Evolutionary conservation across 2,888 invertebrate genomes (phyloP).

Genomic region (Phanerotoma sp.): DNA sequence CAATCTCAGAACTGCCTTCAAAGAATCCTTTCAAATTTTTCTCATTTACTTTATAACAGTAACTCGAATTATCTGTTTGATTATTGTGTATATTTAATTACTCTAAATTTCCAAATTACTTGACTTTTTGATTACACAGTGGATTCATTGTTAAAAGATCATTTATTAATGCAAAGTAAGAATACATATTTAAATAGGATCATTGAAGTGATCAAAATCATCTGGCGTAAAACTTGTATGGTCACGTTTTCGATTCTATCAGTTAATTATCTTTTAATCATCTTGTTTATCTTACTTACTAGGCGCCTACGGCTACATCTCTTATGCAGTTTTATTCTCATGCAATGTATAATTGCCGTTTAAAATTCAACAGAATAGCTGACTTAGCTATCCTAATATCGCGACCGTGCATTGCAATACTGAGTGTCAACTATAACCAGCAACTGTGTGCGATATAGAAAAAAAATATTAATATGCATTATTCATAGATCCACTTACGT

Average conservation of each 20-base stretch:
- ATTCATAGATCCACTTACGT: constrained; percentile 32
- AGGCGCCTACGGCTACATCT: constrained; percentile 1
- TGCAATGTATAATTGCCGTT: constrained; percentile 38
- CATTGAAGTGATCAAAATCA: constrained; percentile 27
- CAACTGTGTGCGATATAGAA: constrained; percentile 31
- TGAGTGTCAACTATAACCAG: constrained; percentile 2
- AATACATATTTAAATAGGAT: background rate
- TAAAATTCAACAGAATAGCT: constrained; percentile 35
- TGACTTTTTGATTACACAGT: too few species aligned
- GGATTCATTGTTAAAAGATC: too few species aligned
- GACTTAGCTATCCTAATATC: constrained; percentile 26
- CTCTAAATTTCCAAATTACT: too few species aligned
- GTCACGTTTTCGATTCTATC: constrained; percentile 44
- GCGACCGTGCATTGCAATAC: constrained; percentile 1
- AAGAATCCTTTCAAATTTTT: too few species aligned
- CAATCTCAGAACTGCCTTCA: too few species aligned
- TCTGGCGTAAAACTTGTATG: constrained; percentile 23
- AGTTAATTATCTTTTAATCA: constrained; percentile 55
- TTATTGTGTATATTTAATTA: too few species aligned
- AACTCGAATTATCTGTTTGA: too few species aligned
- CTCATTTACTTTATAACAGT: too few species aligned
- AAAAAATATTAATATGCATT: constrained; percentile 37
- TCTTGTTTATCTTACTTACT: constrained; percentile 49
- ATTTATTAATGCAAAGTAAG: background rate
- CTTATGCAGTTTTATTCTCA: constrained; percentile 15